Conservation (phyloP, 2,888 invertebrate genomes). For the Globia sparganii region DNA sequence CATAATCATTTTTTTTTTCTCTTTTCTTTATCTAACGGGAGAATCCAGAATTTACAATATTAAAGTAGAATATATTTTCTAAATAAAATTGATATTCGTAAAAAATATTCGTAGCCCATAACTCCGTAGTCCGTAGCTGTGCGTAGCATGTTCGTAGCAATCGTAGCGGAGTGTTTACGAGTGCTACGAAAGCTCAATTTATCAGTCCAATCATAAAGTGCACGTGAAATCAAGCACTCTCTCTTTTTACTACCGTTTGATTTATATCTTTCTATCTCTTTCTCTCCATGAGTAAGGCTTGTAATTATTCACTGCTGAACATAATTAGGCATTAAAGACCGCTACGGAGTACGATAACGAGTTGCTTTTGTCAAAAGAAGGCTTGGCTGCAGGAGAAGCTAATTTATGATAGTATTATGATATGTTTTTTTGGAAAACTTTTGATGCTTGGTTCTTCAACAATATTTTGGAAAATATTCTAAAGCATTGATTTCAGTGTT, state of each 20-base stretch:
- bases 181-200: slow-evolving; percentile 40
- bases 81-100: not conserved
- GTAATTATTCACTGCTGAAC: slow-evolving; percentile 17
- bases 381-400: not conserved
- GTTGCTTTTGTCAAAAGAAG: not conserved
- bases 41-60: not conserved
- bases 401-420: not conserved
- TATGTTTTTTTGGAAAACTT: not conserved
- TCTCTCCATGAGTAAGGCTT: not conserved
- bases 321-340: slow-evolving; percentile 3
- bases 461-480: not conserved
- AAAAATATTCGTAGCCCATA: not conserved
- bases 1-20: too few relatives aligned
- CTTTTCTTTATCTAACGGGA: not conserved
- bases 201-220: slow-evolving; percentile 4
- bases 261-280: slow-evolving; percentile 6
- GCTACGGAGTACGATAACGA: slow-evolving; percentile 2
- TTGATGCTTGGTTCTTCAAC: not conserved
- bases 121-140: slow-evolving; percentile 29
- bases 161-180: slow-evolving; percentile 22
- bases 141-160: slow-evolving; percentile 34
- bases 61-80: not conserved
- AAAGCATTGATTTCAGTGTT: not conserved
- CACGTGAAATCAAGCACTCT: slow-evolving; percentile 10
- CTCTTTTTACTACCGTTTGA: slow-evolving; percentile 1